These are phyloP conservation scores for Propithecus deckenii DNA, from an alignment of 2,797 vertebrate genomes.

Conservation along the genomic window DNA sequence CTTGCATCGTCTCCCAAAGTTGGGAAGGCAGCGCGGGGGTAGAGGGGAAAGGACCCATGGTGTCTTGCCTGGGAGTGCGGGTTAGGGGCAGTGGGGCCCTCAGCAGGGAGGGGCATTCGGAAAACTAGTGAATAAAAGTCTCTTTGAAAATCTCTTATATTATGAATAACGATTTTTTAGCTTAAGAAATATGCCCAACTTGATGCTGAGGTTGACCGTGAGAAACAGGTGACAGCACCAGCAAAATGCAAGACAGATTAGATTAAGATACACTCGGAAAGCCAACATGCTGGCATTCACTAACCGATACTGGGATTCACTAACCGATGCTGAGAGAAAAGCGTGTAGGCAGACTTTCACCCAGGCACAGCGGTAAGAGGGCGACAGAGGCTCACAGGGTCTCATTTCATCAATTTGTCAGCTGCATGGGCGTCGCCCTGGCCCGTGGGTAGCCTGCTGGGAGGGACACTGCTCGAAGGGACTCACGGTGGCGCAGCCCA, in stretches of 20 bases:
- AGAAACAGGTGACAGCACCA: neutral
- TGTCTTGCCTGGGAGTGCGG: neutral
- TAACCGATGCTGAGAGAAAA: fast-evolving
- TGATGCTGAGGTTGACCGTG: neutral
- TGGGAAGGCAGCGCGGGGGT: neutral
- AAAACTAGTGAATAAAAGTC: neutral
- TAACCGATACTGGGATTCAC: fast-evolving
- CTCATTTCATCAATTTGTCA: too few relatives aligned
- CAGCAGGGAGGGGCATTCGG: neutral
- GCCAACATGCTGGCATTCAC: fast-evolving
- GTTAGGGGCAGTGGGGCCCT: neutral
- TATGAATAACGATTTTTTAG: neutral
- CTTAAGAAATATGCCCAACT: neutral
- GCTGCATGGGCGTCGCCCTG: fast-evolving
- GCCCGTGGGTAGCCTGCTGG: neutral
- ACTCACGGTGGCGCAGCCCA: too few relatives aligned
- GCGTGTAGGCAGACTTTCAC: neutral
- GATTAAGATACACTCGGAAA: neutral
- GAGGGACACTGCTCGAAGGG: neutral
- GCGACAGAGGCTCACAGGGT: neutral
- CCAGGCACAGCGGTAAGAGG: neutral
- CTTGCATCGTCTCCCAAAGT: neutral
- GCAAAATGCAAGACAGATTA: too few relatives aligned
- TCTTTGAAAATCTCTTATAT: neutral
- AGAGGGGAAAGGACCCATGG: neutral